Base-by-base conservation (phyloP, 2,797 vertebrate species). In the Darevskia mixta region DNA sequence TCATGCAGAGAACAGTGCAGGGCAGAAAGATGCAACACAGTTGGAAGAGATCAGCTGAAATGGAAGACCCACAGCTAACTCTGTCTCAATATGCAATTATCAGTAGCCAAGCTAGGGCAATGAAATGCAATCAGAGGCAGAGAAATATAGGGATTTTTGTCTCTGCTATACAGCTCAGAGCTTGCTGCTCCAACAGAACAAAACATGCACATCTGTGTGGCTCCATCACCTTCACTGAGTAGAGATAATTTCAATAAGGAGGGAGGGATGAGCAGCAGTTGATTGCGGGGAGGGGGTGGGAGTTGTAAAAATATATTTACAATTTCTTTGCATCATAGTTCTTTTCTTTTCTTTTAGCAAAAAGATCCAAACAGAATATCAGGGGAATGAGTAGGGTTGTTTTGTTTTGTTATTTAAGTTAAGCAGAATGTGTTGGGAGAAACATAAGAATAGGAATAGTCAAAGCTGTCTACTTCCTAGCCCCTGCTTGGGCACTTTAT, bases 121-220 rank as follows among this genome's bases (percentile, higher is more conserved):
- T 82, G 66, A 73, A 87, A 64, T 75, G 38, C 27, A 81, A 82
- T 87, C 79, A 82, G 35, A 45, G n/a, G 25, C 58, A 38, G 5
- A 49, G 18, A 71, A 61, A 61, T 55, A 45, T 15, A 71, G 32
- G 32, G 49, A 43, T 43, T 88, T 55, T 58, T 78, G 10, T 71
- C 64, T 41, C 3, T 78, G 64, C 18, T 43, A 32, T 25, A 79
- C 27, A n/a, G 7, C 23, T 61, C 61, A 71, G 45, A 23, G 61
- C 25, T 27, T 25, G 29, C 23, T 49, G 25, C 66, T 87, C 43
- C n/a, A 79, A 18, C 25, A 64, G 10, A 9, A 17, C 69, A 4
- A 15, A 13, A 32, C 45, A 64, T 8, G 6, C 43, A 29, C 13
- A 64, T 67, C 41, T 77, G 80, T 29, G 72, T 43, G 76, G 32